Percentiles rank a stretch among this genome's conserved stretches.
These are phyloP conservation scores for Rhea americana DNA, from an alignment of 2,113 vertebrate species.

Conservation along the genomic window DNA sequence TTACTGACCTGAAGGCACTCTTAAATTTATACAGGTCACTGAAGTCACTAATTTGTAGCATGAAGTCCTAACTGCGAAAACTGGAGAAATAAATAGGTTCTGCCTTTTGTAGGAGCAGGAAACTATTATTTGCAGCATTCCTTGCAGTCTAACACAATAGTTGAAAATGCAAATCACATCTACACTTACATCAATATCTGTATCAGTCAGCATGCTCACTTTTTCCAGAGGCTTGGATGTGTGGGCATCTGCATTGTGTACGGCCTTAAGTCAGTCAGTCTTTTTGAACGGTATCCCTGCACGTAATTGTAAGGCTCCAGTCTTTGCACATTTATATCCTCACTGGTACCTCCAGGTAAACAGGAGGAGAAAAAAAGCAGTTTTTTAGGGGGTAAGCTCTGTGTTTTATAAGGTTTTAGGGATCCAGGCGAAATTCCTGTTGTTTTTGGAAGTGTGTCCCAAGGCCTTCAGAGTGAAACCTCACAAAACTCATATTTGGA, in stretches of 20 bases:
- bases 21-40: constrained; percentile 56
- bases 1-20: constrained; percentile 56
- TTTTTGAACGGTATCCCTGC: background rate
- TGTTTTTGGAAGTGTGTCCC: background rate
- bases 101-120: background rate
- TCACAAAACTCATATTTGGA: background rate
- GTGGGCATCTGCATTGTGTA: no score
- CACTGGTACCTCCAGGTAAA: background rate
- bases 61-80: constrained; percentile 15
- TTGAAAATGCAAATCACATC: background rate
- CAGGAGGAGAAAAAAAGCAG: background rate
- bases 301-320: background rate
- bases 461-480: background rate
- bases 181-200: background rate
- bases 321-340: background rate
- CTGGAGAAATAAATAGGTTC: constrained; percentile 19
- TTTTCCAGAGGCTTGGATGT: background rate
- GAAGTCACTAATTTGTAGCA: constrained; percentile 49
- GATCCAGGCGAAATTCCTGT: background rate
- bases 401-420: background rate
- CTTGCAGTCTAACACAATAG: background rate
- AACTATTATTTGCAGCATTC: background rate
- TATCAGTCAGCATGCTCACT: background rate
- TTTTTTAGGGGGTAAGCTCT: background rate
- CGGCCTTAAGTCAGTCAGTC: background rate